phyloP scores from a whole-genome alignment of 2,113 vertebrate species.

The Oxyruncus cristatus region DNA sequence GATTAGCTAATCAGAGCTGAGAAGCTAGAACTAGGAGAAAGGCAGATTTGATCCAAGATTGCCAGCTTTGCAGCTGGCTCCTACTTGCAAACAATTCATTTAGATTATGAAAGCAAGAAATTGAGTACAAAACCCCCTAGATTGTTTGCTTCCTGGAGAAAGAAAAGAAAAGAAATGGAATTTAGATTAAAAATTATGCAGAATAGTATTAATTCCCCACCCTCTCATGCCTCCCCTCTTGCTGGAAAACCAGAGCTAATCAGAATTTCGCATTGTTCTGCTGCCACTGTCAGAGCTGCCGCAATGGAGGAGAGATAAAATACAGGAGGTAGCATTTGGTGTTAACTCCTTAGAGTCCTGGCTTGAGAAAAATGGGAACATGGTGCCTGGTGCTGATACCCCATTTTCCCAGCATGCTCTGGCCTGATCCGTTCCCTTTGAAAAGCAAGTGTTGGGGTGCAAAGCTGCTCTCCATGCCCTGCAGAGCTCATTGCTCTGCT shows the following conservation, averaged over 20 bases:
- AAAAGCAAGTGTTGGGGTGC: fast-evolving
- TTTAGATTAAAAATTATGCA: slow-evolving; percentile 69
- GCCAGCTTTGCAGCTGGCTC: slow-evolving; percentile 61
- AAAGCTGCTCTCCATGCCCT: not conserved
- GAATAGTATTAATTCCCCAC: slow-evolving; percentile 50
- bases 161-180: slow-evolving; percentile 65
- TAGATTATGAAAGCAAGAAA: slow-evolving; percentile 67
- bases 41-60: slow-evolving; percentile 27
- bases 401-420: fast-evolving
- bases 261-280: slow-evolving; percentile 40
- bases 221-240: slow-evolving; percentile 31
- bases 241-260: slow-evolving; percentile 40
- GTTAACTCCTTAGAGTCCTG: slow-evolving; percentile 37
- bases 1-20: slow-evolving; percentile 45
- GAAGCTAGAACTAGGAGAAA: slow-evolving; percentile 3
- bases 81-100: slow-evolving; percentile 72
- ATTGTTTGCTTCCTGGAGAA: slow-evolving; percentile 65
- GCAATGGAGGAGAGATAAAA: slow-evolving; percentile 34
- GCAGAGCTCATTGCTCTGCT: not conserved
- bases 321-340: slow-evolving; percentile 15
- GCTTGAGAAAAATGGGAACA: fast-evolving
- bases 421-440: not conserved
- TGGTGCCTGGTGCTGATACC: fast-evolving
- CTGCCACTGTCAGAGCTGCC: slow-evolving; percentile 40
- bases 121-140: slow-evolving; percentile 59